Evolutionary conservation across 1,140 invertebrate genomes (phyloP), one percentile per base, ranked within the genome.

Genomic region (Harlomillsia oculata): DNA sequence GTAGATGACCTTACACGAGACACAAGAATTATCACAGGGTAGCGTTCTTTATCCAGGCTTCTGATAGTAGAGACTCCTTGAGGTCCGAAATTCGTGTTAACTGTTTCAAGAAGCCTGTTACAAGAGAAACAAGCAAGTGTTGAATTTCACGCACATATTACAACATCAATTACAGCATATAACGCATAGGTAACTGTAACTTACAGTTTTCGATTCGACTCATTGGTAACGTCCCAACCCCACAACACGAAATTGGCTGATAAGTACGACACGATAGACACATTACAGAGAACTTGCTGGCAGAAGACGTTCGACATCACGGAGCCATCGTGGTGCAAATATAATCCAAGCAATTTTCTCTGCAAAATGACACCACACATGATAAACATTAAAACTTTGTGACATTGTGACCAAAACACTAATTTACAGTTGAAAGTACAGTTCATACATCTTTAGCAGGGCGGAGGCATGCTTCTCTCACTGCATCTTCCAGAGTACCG

Each of bases 251-350:
- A 96, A 76, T 93, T 91, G 26, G 79, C 80, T 48, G 82, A 81
- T 28, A 97, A 77, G 59, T 85, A 85, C 71, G 89, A 84, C 45
- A 93, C 80, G 45, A 96, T 83, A 41, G 85, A 85, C 69, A 94
- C 90, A 65, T 83, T 84, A 70, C 90, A 90, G 53, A 97, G 75
- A 51, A 93, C 76, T 71, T 96, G 88, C 52, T 90, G 91, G 74
- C 92, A 97, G 78, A 96, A 97, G 59, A 97, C 89, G 74, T 97
- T 94, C 41, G 90, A 82, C 60, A 92, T 75, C 46, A 97, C 89
- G 66, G 90, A 95, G 29, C 80, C 81, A 72, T 96, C 92, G 71
- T 96, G 90, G 70, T 97, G 92, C 21, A 97, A 76, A 75, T 97
- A 97, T 41, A 97, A 79, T 16, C 88, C 91, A 58, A 97, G 72